Evolutionary conservation across 2,797 vertebrate genomes (phyloP).

Genomic region (Microctenopoma steveboyesi): DNA sequence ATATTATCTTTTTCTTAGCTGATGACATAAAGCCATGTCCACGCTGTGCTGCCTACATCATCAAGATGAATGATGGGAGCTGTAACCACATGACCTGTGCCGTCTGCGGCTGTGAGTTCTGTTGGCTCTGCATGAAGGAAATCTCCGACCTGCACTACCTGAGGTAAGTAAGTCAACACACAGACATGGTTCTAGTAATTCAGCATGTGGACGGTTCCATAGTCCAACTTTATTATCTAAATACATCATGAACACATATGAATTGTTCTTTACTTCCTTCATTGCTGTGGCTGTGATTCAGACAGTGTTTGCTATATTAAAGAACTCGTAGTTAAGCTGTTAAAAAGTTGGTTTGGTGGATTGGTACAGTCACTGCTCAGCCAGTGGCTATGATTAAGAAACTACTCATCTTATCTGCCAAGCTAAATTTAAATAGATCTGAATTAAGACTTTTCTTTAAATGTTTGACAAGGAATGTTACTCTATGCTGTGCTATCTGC

Average conservation of each 20-base stretch:
- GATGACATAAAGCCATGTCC: conserved; percentile 99
- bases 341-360: background rate
- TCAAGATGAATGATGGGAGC: conserved; percentile 99
- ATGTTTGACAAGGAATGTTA: too few relatives aligned
- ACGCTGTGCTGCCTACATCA: conserved; percentile 96
- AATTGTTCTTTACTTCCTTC: background rate
- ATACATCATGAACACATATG: background rate
- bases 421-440: background rate
- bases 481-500: background rate
- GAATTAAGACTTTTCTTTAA: too few relatives aligned
- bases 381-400: background rate
- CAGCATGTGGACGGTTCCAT: background rate
- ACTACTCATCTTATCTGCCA: background rate
- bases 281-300: background rate
- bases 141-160: conserved; percentile 98
- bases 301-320: background rate
- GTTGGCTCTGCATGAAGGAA: conserved; percentile 99
- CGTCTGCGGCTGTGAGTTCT: conserved; percentile 97
- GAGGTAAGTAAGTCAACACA: conserved; percentile 81
- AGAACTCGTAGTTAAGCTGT: background rate
- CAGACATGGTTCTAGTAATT: rapidly evolving
- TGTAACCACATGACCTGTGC: conserved; percentile 99
- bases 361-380: background rate
- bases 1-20: conserved; percentile 67
- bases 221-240: background rate